phyloP scores from a whole-genome alignment of 2,888 invertebrate genomes.

The Bombylius major region DNA sequence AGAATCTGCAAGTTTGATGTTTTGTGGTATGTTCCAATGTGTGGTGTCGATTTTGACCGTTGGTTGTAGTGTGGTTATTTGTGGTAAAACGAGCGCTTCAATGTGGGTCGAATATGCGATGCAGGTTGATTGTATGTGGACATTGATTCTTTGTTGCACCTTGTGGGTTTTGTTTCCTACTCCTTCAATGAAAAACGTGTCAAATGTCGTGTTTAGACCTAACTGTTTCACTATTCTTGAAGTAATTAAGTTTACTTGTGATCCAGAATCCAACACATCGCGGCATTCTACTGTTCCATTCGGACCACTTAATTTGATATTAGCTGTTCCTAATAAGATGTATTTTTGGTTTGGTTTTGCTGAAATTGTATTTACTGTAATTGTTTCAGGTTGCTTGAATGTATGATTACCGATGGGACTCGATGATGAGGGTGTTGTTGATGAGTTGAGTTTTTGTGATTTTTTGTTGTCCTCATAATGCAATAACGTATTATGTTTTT shows the following conservation, averaged over 20 bases:
- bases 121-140: no score
- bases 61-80: slow-evolving; percentile 10
- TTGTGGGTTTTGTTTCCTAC: not conserved
- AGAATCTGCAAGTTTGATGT: not conserved
- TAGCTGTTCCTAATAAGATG: no score
- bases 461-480: no score
- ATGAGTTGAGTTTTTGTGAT: no score
- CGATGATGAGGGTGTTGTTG: no score
- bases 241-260: not conserved
- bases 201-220: not conserved
- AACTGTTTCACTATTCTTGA: not conserved
- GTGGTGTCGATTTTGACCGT: not conserved
- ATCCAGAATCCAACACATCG: not conserved
- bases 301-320: no score
- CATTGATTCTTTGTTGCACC: not conserved
- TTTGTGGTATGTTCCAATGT: not conserved
- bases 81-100: not conserved
- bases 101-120: not conserved
- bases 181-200: not conserved
- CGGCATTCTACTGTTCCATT: not conserved
- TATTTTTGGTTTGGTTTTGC: not conserved
- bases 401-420: no score
- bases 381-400: no score
- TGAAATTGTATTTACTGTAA: no score
- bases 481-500: no score